Evolutionary conservation across 1,140 invertebrate genomes (phyloP), one percentile per base, ranked within the genome.

Genomic region (Micrasema minimum): DNA sequence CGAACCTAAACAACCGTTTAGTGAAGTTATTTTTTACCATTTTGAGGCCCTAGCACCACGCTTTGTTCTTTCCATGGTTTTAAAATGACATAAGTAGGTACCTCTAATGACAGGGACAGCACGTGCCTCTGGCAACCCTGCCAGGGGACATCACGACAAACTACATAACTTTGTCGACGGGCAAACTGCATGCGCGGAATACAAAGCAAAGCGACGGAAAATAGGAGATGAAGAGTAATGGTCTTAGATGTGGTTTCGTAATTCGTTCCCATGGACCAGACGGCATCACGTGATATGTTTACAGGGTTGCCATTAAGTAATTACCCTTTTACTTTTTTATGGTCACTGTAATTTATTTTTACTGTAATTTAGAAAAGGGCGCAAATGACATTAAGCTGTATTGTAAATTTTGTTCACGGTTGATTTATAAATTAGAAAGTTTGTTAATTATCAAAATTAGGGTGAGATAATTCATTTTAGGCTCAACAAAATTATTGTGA

Each of bases 281-380:
- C 22, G 22, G 48, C 48, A 11, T 20, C 35, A 59, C 55, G 55
- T 59, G 55, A 59, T 59, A 41, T 59, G 55, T 38, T 59, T 59
- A 43, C 37, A 20, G 37, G n/a, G 37, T 38, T 38, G 14, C 53
- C 55, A 59, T 59, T 59, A 59, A 41, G 37, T 59, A 59, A 59
- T 59, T 59, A 59, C 35, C 14, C 35, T 59, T 59, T 51, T 51
- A 20, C 22, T 51, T 22, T 59, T 59, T 59, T 59, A 18, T 16
- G 35, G 14, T 43, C 55, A 20, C 55, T n/a, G 55, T 59, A 38
- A 59, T 59, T 59, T 59, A 22, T 59, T 55, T 31, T 55, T 31
- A 5, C 55, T 59, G 45, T 55, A 14, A 23, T 55, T 35, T 16
- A 23, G 22, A 2, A 26, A 55, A 12, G 46, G 37, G 18, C 37